Evolutionary conservation across 2,797 vertebrate species (phyloP).

Genomic region (Rhinella marina): DNA sequence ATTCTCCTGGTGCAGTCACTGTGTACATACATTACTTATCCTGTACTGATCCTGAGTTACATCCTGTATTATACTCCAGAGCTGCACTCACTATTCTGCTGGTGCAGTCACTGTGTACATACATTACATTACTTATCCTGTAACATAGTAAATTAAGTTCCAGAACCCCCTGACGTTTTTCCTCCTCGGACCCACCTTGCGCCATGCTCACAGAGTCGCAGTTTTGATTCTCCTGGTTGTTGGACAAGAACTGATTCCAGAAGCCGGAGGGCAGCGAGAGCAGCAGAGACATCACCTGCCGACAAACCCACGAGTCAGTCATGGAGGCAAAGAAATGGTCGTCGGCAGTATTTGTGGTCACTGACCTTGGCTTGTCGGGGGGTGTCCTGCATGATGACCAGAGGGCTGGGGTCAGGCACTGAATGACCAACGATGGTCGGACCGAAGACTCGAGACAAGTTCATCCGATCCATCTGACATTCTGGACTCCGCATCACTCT

Average conservation of each 20-base stretch:
- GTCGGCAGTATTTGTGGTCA: neutral
- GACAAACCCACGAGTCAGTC: neutral
- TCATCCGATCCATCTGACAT: constrained; percentile 84
- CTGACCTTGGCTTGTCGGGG: constrained; percentile 78
- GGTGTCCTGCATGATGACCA: constrained; percentile 81
- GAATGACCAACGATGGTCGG: constrained; percentile 83
- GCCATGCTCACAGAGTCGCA: constrained; percentile 22
- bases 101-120: no score
- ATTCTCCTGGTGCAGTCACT: no score
- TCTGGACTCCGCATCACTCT: constrained; percentile 74
- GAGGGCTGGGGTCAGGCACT: constrained; percentile 77
- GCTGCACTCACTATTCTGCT: no score
- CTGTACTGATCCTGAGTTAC: no score
- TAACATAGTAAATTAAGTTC: no score
- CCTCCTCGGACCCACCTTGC: constrained; percentile 42
- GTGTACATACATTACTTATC: no score
- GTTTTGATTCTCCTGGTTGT: constrained; percentile 65
- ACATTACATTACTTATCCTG: no score
- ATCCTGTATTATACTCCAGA: no score
- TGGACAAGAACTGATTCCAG: constrained; percentile 73
- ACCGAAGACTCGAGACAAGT: constrained; percentile 83
- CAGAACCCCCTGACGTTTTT: no score
- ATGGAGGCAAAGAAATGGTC: no score
- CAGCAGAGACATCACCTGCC: constrained; percentile 77
- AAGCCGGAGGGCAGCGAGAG: constrained; percentile 71